Evolutionary conservation across 2,113 vertebrate species (phyloP).

Genomic region (Notiomystis cincta): DNA sequence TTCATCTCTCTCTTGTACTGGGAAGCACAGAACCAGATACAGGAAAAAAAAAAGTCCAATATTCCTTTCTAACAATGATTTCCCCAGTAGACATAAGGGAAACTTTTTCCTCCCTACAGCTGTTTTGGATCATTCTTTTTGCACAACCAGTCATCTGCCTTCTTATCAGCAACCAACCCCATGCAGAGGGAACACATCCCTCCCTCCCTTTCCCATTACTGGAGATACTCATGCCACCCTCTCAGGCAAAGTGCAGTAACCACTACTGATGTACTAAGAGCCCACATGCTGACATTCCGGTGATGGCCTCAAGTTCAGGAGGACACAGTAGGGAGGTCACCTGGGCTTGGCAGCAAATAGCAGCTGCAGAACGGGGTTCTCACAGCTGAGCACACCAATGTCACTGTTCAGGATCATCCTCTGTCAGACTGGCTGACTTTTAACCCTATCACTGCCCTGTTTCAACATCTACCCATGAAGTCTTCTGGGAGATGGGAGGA

Average conservation of each 20-base stretch:
- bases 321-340: neutral
- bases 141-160: neutral
- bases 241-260: neutral
- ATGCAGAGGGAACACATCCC: neutral
- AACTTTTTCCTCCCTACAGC: accelerated
- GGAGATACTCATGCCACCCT: neutral
- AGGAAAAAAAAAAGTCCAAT: neutral
- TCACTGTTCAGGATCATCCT: neutral
- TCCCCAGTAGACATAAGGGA: neutral
- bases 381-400: neutral
- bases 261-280: neutral
- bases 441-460: neutral
- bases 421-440: neutral
- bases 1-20: neutral
- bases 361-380: neutral
- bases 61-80: neutral
- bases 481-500: neutral
- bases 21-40: neutral
- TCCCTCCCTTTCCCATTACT: neutral
- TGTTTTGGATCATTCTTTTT: neutral
- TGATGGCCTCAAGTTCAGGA: neutral
- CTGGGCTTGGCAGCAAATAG: neutral
- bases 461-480: neutral
- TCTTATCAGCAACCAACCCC: neutral
- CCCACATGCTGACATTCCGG: neutral